Base-by-base conservation (phyloP, 2,797 vertebrate species). In the Eutrigla gurnardus region DNA sequence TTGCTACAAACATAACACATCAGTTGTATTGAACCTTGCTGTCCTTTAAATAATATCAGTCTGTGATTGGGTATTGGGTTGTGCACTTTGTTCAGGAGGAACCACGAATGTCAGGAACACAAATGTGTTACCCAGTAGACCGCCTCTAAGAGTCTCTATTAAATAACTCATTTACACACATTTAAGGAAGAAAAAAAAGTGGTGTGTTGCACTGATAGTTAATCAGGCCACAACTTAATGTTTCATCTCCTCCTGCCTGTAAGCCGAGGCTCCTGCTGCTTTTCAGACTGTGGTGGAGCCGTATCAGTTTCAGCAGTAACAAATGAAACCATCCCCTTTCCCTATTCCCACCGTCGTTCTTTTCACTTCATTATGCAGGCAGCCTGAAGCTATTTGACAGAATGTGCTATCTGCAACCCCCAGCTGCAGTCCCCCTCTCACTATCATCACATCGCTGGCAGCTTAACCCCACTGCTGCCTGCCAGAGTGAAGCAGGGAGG, bases 331-430 rank as follows among this genome's bases (percentile, higher is more conserved):
- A 75, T 54, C 66, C 80, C 77, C 54, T 64, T 74, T 79, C 66
- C 50, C 72, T 15, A 73, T 80, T 84, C 66, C 78, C 70, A 70
- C 72, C 37, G 47, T 83, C 57, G 45, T 86, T 82, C 81, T 83
- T 73, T 86, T 88, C 93, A 84, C 90, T 92, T 95, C 91, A 94
- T 95, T 95, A 95, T 94, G 90, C 92, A 94, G 93, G 88, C 94
- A 94, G 93, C 93, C 91, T 94, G 94, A 95, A 90, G 92, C 88
- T 76, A 53, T 91, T 93, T 95, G 93, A 92, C 95, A 94, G 93
- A 92, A 93, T 91, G 91, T 88, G 92, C 93, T 95, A 96, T 96
- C 95, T 94, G 80, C 88, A 91, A 87, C 93, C 92, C 94, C 93
- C 94, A 96, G 93, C 94, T 94, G 93, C 91, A 92, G 90, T 84